These are phyloP conservation scores for Glaucopsyche alexis DNA, from an alignment of 2,888 invertebrate species.

Conservation along the genomic window DNA sequence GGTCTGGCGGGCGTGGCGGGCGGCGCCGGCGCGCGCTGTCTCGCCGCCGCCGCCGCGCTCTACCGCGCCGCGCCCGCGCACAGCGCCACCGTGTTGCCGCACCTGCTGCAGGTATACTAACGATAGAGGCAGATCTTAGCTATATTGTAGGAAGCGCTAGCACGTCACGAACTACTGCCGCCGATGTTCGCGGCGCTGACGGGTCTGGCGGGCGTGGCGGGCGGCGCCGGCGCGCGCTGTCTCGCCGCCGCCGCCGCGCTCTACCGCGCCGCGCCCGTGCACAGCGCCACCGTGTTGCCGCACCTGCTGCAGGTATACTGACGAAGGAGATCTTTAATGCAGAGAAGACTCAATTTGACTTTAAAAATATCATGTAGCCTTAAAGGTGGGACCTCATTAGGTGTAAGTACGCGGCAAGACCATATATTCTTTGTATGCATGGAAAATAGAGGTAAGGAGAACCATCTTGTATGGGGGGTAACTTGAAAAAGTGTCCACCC, in stretches of 20 bases:
- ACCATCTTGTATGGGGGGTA: too few species aligned
- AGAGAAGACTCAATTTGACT: too few species aligned
- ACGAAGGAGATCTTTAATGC: constrained; percentile 18
- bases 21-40: constrained; percentile 52
- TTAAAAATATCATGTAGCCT: too few species aligned
- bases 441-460: too few species aligned
- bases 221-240: constrained; percentile 51
- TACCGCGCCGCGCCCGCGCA: constrained; percentile 61
- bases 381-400: too few species aligned
- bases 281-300: constrained; percentile 80
- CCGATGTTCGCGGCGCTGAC: constrained; percentile 63
- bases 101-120: constrained; percentile 83
- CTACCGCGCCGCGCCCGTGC: constrained; percentile 61
- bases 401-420: too few species aligned
- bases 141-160: constrained; percentile 61
- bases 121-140: neutral
- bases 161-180: constrained; percentile 61
- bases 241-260: constrained; percentile 64
- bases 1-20: constrained; percentile 51
- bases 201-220: constrained; percentile 51
- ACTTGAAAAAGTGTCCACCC: too few species aligned
- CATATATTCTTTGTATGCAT: too few species aligned
- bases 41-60: constrained; percentile 63
- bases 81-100: constrained; percentile 82
- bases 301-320: constrained; percentile 85